These are phyloP conservation scores for Drosophila neonasuta DNA, from an alignment of 2,888 invertebrate genomes.

Conservation along the genomic window DNA sequence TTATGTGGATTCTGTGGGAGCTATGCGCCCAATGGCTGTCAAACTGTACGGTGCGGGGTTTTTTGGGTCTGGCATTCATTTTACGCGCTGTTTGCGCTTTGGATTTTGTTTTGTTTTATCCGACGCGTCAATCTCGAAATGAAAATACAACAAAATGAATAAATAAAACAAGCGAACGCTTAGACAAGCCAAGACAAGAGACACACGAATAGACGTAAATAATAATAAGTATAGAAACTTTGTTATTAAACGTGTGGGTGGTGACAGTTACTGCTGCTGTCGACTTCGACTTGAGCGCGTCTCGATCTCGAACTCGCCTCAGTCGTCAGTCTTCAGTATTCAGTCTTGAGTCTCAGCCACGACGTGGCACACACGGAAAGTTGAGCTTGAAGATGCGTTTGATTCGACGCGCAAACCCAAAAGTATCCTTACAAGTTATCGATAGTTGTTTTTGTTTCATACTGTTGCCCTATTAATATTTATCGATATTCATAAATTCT, in stretches of 20 bases:
- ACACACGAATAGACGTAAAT: conserved; percentile 28
- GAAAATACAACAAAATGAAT: conserved; percentile 29
- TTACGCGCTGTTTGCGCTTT: conserved; percentile 51
- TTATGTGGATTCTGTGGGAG: conserved; percentile 40
- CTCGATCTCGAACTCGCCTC: conserved; percentile 15
- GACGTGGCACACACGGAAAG: conserved; percentile 40
- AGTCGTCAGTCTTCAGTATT: conserved; percentile 17
- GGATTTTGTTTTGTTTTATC: conserved; percentile 51
- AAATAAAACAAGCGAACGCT: conserved; percentile 19
- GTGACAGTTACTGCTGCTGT: conserved; percentile 37
- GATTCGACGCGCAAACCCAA: conserved; percentile 48
- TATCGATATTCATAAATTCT: neutral
- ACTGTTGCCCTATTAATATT: neutral
- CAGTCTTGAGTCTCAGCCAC: conserved; percentile 34
- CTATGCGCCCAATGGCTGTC: conserved; percentile 37
- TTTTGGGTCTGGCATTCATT: conserved; percentile 33
- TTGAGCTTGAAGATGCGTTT: conserved; percentile 45
- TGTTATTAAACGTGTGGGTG: conserved; percentile 54
- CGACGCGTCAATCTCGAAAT: conserved; percentile 64
- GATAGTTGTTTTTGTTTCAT: neutral
- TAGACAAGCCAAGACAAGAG: conserved; percentile 29
- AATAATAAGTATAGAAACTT: conserved; percentile 64
- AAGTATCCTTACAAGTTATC: conserved; percentile 30
- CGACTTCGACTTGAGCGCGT: conserved; percentile 9
- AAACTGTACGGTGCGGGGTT: conserved; percentile 45